Evolutionary conservation across 37 sponge, comb jelly and placozoan species (phyloP).

Genomic region (Ephydatia muelleri): DNA sequence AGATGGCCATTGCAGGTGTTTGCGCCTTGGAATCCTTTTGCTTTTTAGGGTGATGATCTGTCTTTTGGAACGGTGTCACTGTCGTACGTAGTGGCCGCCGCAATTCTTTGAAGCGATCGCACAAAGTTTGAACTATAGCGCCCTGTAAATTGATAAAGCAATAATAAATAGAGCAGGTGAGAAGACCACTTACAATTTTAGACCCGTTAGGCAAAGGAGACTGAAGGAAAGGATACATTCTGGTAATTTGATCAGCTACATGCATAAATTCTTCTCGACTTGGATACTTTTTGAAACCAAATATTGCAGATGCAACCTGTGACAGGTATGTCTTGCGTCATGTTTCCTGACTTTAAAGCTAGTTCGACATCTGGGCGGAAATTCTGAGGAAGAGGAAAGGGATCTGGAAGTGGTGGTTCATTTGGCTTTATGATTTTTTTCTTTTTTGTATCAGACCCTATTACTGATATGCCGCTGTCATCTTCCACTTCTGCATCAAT

Average conservation of each 20-base stretch:
- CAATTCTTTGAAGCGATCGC: not conserved
- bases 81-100: not conserved
- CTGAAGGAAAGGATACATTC: not conserved
- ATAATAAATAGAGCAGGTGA: not conserved
- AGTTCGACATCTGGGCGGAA: too few species aligned
- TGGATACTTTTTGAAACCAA: not conserved
- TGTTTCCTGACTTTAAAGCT: not conserved
- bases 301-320: not conserved
- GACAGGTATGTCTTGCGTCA: not conserved
- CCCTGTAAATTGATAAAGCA: not conserved
- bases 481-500: too few species aligned
- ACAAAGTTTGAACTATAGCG: not conserved
- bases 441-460: too few species aligned
- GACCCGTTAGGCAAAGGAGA: not conserved
- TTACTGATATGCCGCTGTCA: too few species aligned
- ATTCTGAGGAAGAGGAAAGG: too few species aligned
- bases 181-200: not conserved
- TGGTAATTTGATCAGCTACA: not conserved
- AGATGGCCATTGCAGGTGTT: not conserved
- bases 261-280: not conserved
- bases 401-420: too few species aligned
- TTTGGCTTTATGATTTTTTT: too few species aligned
- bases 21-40: not conserved
- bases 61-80: not conserved
- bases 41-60: not conserved